Percentiles rank a stretch among this genome's conserved stretches.
Conservation (phyloP, 2,113 vertebrate species). For the Elephas maximus region DNA sequence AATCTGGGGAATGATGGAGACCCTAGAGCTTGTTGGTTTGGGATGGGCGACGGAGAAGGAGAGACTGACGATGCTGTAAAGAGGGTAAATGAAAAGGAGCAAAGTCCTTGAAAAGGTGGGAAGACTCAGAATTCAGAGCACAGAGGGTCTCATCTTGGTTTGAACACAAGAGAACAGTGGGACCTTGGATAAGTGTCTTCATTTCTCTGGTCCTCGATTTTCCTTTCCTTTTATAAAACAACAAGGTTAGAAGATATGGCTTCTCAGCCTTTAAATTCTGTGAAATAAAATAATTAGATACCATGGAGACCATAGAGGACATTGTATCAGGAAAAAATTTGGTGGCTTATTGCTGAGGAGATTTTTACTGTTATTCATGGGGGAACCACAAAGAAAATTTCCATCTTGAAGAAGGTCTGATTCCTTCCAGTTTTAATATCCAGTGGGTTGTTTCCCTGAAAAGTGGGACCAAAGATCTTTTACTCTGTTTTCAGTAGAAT, state of each 20-base stretch:
- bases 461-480: background rate
- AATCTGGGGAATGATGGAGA: background rate
- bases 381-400: slow-evolving; percentile 1
- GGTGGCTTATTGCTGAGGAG: background rate
- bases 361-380: background rate
- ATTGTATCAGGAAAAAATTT: background rate
- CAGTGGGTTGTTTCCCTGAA: background rate
- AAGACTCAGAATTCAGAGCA: background rate
- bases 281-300: background rate
- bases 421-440: background rate
- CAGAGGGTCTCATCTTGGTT: background rate
- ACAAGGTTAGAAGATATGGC: background rate
- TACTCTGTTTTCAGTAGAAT: background rate
- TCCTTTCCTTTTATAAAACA: background rate
- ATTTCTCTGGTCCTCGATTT: background rate
- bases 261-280: background rate
- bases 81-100: background rate
- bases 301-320: background rate
- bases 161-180: background rate
- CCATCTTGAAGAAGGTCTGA: background rate
- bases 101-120: background rate
- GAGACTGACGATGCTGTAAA: background rate
- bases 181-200: background rate
- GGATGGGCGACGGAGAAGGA: background rate
- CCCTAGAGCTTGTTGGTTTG: background rate